phyloP scores from a whole-genome alignment of 2,113 vertebrate genomes.

The Chroicocephalus ridibundus region DNA sequence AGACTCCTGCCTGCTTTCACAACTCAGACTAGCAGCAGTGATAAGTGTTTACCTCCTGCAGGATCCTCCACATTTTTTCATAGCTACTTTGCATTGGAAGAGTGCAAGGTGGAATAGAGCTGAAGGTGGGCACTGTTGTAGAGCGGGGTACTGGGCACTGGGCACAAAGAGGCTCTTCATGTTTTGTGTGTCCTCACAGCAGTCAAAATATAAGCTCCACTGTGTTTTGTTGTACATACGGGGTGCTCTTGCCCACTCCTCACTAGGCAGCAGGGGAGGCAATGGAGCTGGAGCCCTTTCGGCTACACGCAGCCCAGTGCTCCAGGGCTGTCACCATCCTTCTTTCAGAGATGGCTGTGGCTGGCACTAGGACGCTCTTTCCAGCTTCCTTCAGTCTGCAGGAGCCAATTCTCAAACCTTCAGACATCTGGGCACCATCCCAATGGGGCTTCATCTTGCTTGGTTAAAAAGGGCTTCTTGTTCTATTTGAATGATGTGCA shows the following conservation, averaged over 20 bases:
- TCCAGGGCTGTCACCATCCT: neutral
- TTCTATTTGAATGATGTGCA: neutral
- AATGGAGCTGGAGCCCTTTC: neutral
- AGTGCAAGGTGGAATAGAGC: neutral
- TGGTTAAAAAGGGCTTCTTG: neutral
- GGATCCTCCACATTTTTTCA: neutral
- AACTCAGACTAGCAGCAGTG: neutral
- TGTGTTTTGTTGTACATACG: fast-evolving
- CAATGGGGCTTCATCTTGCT: neutral
- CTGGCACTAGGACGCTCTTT: neutral
- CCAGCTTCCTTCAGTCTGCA: neutral
- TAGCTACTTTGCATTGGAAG: neutral
- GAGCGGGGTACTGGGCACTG: neutral
- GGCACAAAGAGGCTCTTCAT: neutral
- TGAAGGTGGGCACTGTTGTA: neutral
- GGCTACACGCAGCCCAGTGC: neutral
- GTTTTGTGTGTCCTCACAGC: neutral
- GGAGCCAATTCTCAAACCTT: neutral
- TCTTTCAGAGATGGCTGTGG: neutral
- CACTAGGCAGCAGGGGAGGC: neutral
- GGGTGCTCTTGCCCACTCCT: neutral
- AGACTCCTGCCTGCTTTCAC: neutral
- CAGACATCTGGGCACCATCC: neutral
- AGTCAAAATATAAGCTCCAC: neutral
- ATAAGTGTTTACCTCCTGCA: neutral